Evolutionary conservation across 2,113 vertebrate species (phyloP).

Genomic region (Cyphomyrus plagiostoma): DNA sequence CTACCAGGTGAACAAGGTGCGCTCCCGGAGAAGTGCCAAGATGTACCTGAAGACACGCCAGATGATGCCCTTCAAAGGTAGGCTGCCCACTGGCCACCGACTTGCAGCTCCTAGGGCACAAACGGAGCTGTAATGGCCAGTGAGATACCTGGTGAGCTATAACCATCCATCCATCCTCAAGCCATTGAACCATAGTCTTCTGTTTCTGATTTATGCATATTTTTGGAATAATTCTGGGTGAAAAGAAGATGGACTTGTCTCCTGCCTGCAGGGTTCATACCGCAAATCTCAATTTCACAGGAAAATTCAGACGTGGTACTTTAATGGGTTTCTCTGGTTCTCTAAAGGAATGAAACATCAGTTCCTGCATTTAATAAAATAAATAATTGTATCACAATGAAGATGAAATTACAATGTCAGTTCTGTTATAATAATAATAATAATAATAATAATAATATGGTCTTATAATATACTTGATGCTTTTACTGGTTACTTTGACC

Average conservation of each 20-base stretch:
- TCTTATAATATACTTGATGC: background rate
- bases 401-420: background rate
- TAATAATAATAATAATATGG: background rate
- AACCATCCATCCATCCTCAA: background rate
- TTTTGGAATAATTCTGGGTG: background rate
- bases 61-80: conserved; percentile 92
- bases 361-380: background rate
- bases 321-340: background rate
- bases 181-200: background rate
- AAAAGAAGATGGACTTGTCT: background rate
- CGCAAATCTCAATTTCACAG: background rate
- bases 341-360: background rate
- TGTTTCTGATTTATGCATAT: background rate
- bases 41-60: conserved; percentile 93
- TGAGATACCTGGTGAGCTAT: background rate
- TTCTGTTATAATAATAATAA: background rate
- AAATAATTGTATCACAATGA: background rate
- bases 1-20: conserved; percentile 83
- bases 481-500: background rate
- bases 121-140: background rate
- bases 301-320: background rate
- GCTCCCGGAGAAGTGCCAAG: conserved; percentile 70
- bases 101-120: background rate
- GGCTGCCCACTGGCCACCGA: background rate
- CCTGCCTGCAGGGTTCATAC: background rate